Conservation (phyloP, 1,140 invertebrate genomes). For the Bombus breviceps region DNA sequence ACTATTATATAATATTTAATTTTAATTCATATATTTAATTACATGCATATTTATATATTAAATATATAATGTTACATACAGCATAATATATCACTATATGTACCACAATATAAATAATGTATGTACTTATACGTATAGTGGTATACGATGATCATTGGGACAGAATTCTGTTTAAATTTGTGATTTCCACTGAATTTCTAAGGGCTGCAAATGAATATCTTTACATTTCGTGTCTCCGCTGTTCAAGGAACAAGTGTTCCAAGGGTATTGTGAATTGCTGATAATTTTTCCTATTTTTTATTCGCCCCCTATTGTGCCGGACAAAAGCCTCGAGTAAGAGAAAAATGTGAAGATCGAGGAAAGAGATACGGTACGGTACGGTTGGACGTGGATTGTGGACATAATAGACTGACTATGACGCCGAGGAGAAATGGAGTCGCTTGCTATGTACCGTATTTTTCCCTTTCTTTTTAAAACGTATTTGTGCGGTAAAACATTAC, state of each 20-base stretch:
- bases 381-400: neutral
- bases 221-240: no score
- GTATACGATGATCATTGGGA: no score
- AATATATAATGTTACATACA: no score
- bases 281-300: neutral
- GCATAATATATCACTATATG: no score
- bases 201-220: no score
- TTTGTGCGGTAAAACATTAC: neutral
- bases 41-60: no score
- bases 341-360: neutral
- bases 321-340: neutral
- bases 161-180: no score
- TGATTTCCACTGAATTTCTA: neutral
- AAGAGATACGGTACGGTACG: neutral
- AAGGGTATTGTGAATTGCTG: neutral
- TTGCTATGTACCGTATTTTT: neutral
- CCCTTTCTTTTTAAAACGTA: neutral
- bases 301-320: neutral
- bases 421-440: neutral
- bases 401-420: neutral
- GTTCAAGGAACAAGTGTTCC: no score
- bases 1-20: no score
- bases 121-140: no score
- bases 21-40: no score
- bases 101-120: no score